Evolutionary conservation across 2,797 vertebrate genomes (phyloP), one percentile per base, ranked within the genome.

Genomic region (Aphelocoma californica): DNA sequence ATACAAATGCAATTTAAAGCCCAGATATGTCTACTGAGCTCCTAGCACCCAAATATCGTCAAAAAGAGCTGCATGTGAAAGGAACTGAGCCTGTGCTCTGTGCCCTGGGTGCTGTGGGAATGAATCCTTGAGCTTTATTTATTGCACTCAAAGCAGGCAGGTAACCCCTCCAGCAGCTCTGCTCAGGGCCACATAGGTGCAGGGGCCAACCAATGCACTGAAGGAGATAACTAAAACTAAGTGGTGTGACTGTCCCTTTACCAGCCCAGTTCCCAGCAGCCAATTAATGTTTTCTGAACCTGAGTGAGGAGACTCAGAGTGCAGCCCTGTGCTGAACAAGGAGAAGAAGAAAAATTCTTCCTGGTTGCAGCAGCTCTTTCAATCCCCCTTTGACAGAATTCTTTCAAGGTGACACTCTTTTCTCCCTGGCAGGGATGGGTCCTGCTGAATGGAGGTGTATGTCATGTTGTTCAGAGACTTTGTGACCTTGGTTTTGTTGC

Each of bases 201-300:
- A 69, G 65, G 42, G 75, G 80, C 77, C 88, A 81, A 77, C 48
- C 1, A 3, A 45, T 20, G 38, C 54, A 70, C 67, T 85, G 81
- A 38, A 72, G 48, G 67, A 92, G 67, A 36, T 48, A 78, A 83
- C 79, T 78, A 36, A 73, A 60, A 25, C 25, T 20, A 72, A 81
- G n/a, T 50, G 29, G 1, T 85, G 67, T 61, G 78, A 12, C 51
- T 80, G 25, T 67, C 12, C 53, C 53, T 87, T 34, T 40, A 65
- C 40, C 38, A 81, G 61, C 65, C 3, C 18, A 47, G 65, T 12
- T 86, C 62, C 60, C 47, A 50, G 48, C 19, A 88, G 40, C 40
- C 62, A 90, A 77, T 92, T 86, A 86, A 24, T 70, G 42, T 88
- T 92, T 88, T 70, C 73, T 72, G 81, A 79, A 72, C n/a, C 44